phyloP scores from a whole-genome alignment of 1,140 invertebrate genomes.

The Babylonia areolata region DNA sequence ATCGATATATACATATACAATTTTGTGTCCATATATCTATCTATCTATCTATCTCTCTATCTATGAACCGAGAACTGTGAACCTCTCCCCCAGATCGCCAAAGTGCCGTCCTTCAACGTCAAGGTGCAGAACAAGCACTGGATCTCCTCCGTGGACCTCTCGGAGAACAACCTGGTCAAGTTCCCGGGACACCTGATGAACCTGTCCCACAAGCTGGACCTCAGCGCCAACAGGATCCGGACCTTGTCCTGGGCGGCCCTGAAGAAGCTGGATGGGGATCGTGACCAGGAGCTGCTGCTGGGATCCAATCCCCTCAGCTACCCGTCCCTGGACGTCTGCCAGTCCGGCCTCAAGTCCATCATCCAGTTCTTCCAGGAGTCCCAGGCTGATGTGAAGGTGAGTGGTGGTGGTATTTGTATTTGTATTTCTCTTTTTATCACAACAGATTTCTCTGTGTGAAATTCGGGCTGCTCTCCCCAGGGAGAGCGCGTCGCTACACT shows the following conservation, averaged over 20 bases:
- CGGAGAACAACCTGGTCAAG: slow-evolving; percentile 66
- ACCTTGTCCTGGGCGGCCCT: slow-evolving; percentile 52
- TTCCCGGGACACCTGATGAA: slow-evolving; percentile 70
- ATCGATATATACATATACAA: too few species aligned
- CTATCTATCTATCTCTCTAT: too few species aligned
- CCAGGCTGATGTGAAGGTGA: slow-evolving; percentile 60
- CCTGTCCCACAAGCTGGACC: slow-evolving; percentile 63
- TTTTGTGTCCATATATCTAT: too few species aligned
- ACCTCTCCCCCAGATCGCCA: slow-evolving; percentile 52
- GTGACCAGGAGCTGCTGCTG: slow-evolving; percentile 61
- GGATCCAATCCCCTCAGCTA: slow-evolving; percentile 68
- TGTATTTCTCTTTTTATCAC: too few species aligned
- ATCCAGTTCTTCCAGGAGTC: slow-evolving; percentile 69
- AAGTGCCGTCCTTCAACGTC: slow-evolving; percentile 69
- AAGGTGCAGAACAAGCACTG: slow-evolving; percentile 57
- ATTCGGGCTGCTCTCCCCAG: too few species aligned
- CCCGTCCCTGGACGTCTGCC: slow-evolving; percentile 68
- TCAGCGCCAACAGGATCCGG: slow-evolving; percentile 69
- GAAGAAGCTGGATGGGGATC: slow-evolving; percentile 41
- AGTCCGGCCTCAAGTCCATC: slow-evolving; percentile 66
- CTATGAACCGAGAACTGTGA: too few species aligned
- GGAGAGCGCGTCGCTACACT: too few species aligned
- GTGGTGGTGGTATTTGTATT: too few species aligned
- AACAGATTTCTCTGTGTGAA: too few species aligned
- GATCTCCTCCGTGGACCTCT: slow-evolving; percentile 66